Base-by-base conservation (phyloP, 2,888 invertebrate genomes). In the Fragum sueziense region DNA sequence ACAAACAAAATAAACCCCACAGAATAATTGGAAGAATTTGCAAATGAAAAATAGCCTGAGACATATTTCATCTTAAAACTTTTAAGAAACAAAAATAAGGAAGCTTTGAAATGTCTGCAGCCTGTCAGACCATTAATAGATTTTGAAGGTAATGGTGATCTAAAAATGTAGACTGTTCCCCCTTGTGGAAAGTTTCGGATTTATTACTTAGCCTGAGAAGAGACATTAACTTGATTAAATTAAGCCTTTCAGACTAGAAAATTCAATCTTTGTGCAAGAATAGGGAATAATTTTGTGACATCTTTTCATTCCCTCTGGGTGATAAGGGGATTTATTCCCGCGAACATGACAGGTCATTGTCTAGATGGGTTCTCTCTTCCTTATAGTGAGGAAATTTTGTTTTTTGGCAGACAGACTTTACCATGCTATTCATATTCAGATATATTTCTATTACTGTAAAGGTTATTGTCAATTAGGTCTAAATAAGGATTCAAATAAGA, bases 171-270 rank as follows among this genome's bases (percentile, higher is more conserved):
- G 47, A 20, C 47, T 47, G 47, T 14, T 47, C 47, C 17, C 47
- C 47, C 6, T 14, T 14, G n/a, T n/a, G n/a, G 47, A 47, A 47
- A 9, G 17, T 47, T 47, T 14, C n/a, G 47, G 47, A 47, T 47
- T 47, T 47, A 47, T 47, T 47, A 47, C 47, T 47, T 47, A 47
- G 7, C 47, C 47, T 47, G 47, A 33, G 33, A 61, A 41, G 25
- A 41, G 65, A 41, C 65, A 41, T 65, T 65, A 65, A 65, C 25
- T 41, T 41, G 41, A 65, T 65, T 41, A 65, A n/a, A 27, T 37
- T 65, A 65, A 65, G 47, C 65, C 41, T 41, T 41, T 65, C 65
- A 65, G 65, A 65, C 65, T 34, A 41, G 41, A 27, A 65, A 65
- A 65, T 65, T 41, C 41, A 65, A 65, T 65, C 65, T 25, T 41